phyloP scores from a whole-genome alignment of 2,888 invertebrate genomes.

The Crepidodera aurea region DNA sequence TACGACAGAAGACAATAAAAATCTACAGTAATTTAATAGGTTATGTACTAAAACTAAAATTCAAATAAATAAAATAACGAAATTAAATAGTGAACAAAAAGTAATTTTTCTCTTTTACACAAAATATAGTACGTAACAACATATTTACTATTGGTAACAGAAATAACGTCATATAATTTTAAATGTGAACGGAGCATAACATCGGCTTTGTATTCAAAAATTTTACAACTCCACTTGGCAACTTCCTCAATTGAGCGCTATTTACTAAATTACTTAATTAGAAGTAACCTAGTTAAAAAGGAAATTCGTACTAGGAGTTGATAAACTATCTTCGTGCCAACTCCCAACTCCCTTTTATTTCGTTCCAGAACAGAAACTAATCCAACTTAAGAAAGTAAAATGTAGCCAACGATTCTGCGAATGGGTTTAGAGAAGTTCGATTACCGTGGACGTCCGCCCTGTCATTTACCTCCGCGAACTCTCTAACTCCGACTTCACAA shows the following conservation, averaged over 20 bases:
- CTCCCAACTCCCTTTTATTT: conserved; percentile 12
- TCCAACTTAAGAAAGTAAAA: conserved; percentile 25
- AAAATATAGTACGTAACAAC: too few species aligned
- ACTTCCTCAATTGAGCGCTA: background rate
- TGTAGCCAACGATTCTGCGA: conserved; percentile 21
- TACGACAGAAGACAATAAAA: too few species aligned
- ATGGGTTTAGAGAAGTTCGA: conserved; percentile 28
- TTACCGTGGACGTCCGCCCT: conserved; percentile 32
- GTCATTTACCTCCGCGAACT: conserved; percentile 31
- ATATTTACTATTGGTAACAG: too few species aligned
- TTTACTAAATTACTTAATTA: background rate
- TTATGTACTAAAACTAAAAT: too few species aligned
- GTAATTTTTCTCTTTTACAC: too few species aligned
- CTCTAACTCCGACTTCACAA: conserved; percentile 27
- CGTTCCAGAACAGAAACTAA: conserved; percentile 15
- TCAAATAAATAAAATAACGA: too few species aligned
- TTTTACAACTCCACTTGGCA: background rate
- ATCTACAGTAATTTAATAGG: too few species aligned
- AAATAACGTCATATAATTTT: too few species aligned
- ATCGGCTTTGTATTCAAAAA: too few species aligned
- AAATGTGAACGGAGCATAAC: too few species aligned
- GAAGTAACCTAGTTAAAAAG: background rate
- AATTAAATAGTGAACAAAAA: too few species aligned
- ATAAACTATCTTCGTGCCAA: background rate
- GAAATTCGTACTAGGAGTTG: background rate